Evolutionary conservation across 2,888 invertebrate genomes (phyloP).

Genomic region (Norana najaformis): DNA sequence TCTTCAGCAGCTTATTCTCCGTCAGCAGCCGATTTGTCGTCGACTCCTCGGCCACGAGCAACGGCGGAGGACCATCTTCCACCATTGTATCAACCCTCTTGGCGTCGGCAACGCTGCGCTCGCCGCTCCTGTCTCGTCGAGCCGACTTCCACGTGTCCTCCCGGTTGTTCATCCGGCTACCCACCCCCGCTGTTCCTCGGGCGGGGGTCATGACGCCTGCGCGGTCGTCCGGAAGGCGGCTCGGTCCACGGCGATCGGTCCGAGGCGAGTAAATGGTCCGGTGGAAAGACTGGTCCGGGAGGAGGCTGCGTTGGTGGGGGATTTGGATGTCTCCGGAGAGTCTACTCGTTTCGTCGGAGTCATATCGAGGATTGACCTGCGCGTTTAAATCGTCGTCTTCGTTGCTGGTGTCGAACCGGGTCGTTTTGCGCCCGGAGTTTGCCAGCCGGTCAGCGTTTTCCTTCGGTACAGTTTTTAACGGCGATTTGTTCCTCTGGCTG

Average conservation of each 20-base stretch:
- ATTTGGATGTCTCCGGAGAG: neutral
- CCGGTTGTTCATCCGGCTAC: neutral
- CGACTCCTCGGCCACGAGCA: neutral
- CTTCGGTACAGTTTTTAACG: neutral
- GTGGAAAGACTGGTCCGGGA: constrained; percentile 7
- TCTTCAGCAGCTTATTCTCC: constrained; percentile 9
- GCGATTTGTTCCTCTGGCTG: neutral
- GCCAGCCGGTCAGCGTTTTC: neutral
- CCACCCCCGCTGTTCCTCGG: neutral
- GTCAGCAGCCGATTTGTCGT: neutral
- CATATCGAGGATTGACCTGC: neutral
- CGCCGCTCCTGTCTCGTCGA: neutral
- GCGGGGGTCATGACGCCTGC: too few species aligned
- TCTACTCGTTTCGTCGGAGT: neutral
- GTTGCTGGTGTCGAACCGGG: neutral
- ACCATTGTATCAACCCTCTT: neutral
- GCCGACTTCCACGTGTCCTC: constrained; percentile 10
- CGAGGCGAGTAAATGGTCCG: neutral
- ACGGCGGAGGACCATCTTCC: neutral
- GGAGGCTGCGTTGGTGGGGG: neutral
- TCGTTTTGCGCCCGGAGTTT: neutral
- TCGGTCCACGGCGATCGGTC: neutral
- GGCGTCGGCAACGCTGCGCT: neutral
- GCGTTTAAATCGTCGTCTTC: neutral
- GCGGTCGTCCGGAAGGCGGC: neutral